Evolutionary conservation across 2,113 vertebrate genomes (phyloP).

Genomic region (Sclerurus mexicanus): DNA sequence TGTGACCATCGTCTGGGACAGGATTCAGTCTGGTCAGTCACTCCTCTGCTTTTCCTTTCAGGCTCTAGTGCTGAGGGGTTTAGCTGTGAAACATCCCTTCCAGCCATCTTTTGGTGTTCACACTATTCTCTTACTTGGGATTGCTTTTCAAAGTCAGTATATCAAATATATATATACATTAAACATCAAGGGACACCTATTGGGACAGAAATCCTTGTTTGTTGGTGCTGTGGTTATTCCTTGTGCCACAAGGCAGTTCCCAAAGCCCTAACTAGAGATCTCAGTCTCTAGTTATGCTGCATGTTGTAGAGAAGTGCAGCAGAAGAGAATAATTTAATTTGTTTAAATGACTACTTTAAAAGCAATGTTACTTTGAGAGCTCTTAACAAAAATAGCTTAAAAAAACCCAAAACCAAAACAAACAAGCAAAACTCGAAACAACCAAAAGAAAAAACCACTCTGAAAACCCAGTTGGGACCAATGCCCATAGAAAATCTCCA

Average conservation of each 20-base stretch:
- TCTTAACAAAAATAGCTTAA: not conserved
- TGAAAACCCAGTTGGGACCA: not conserved
- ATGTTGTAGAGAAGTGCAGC: not conserved
- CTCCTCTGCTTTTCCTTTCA: not conserved
- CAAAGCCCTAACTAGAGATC: not conserved
- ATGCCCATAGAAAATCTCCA: not conserved
- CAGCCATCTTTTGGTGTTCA: not conserved
- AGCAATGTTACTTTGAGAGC: not conserved
- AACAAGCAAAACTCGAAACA: not conserved
- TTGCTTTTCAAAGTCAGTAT: not conserved
- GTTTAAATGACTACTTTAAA: not conserved
- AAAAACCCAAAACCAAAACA: not conserved
- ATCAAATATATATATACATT: not conserved
- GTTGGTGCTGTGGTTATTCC: not conserved
- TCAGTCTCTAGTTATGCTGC: not conserved
- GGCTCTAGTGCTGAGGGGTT: not conserved
- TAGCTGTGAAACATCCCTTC: not conserved
- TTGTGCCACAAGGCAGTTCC: rapidly evolving
- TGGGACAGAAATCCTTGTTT: not conserved
- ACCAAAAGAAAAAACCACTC: not conserved
- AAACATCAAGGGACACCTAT: not conserved
- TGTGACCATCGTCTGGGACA: slow-evolving; percentile 81
- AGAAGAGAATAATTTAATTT: not conserved
- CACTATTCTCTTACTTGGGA: rapidly evolving
- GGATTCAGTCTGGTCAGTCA: slow-evolving; percentile 77